Evolutionary conservation across 2,113 vertebrate genomes (phyloP).

Genomic region (Rhineura floridana): DNA sequence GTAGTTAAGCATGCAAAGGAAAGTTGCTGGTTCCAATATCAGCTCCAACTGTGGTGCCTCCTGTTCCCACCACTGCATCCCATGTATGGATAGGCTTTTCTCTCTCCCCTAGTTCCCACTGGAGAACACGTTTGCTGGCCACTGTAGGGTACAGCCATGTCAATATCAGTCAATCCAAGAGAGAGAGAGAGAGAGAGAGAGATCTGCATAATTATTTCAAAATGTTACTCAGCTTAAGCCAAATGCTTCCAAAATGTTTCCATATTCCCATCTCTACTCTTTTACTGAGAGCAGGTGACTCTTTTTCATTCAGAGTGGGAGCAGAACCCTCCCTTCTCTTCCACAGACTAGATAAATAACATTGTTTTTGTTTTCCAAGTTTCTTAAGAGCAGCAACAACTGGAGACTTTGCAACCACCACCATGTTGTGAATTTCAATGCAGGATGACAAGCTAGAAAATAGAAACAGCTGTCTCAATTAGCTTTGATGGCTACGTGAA

Average conservation of each 20-base stretch:
- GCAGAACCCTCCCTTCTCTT: background rate
- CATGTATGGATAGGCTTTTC: background rate
- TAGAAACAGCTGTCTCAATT: constrained; percentile 10
- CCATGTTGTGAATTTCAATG: background rate
- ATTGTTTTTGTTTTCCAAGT: background rate
- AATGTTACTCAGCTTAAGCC: background rate
- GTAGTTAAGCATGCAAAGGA: too few relatives aligned
- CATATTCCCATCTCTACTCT: background rate
- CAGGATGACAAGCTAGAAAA: constrained; percentile 20
- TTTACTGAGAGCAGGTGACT: background rate
- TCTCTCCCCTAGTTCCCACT: too few relatives aligned
- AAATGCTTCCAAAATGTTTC: background rate
- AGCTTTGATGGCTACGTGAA: background rate
- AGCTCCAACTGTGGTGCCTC: background rate
- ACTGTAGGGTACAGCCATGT: too few relatives aligned
- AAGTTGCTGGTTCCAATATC: too few relatives aligned
- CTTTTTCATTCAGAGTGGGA: background rate
- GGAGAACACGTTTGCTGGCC: too few relatives aligned
- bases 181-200: background rate
- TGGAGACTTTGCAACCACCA: constrained; percentile 3
- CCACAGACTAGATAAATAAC: background rate
- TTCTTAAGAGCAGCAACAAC: background rate
- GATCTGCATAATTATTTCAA: background rate
- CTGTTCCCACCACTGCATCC: too few relatives aligned
- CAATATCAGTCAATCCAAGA: too few relatives aligned